Evolutionary conservation across 2,113 vertebrate species (phyloP), one percentile per base, ranked within the genome.

Genomic region (Onychostoma macrolepis): DNA sequence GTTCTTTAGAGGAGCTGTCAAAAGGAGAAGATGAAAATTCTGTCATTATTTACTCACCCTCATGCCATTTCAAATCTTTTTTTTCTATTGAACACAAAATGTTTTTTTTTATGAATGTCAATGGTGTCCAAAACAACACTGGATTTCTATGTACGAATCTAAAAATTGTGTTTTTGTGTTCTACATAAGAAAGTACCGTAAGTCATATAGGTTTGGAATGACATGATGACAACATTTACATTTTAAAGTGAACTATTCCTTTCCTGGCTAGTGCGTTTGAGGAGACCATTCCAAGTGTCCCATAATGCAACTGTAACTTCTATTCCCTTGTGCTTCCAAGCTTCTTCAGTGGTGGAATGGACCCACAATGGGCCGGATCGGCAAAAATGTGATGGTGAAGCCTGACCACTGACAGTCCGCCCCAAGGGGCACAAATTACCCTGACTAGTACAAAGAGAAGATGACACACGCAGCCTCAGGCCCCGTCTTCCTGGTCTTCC

Each of bases 321-420:
- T 30, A 24, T 11, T 33, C 43, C 41, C 19, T 45, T 50, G 15
- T 9, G 1, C 30, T 28, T 90, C 91, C 91, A 91, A 88, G 77
- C 83, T 90, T 65, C 90, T 91, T 88, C 88, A 87, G 90, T 90
- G 88, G 89, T 89, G 92, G 92, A 94, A 94, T 93, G 91, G 93
- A 83, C 90, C 81, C 84, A 92, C 93, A 93, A 94, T 92, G 90
- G 92, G 86, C 80, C 88, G 89, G 90, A 94, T 94, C 90, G 91
- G 89, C 90, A 94, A 92, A 92, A 95, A 93, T 94, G 92, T 89
- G 90, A 93, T 94, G 91, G 86, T 92, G 93, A 92, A 93, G 93
- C 90, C 92, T 93, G 88, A 90, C 92, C 92, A 90, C 92, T 94
- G 94, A 95, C 93, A 95, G 93, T 88, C 80, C 58, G 90, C 88